Base-by-base conservation (phyloP, 2,113 vertebrate species). In the Catharus minimus region DNA sequence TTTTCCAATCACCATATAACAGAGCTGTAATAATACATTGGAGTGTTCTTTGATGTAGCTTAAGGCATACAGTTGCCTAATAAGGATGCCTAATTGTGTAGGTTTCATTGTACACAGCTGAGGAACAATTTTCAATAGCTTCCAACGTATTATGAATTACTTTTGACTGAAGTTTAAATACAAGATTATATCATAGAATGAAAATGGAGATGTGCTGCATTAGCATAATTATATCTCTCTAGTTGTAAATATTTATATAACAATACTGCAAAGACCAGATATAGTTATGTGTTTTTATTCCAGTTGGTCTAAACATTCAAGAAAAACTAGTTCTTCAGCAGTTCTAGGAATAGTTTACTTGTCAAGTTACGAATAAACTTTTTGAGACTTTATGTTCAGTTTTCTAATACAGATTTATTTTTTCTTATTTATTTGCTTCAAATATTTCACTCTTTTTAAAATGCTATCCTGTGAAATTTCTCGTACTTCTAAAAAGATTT, bases 161-260 rank as follows among this genome's bases (percentile, higher is more conserved):
- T 82, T 93, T 64, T 65, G 69, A 67, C 66, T 71, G 57, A 83
- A 88, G 81, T 86, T 64, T 71, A 80, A 80, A 65, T 90, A 68
- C 55, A 30, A 86, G 88, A 74, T 95, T 32, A 10, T 91, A 81
- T 52, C 71, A 0, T 62, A 21, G 60, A 77, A 81, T 75, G 73
- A 69, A 95, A 95, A 55, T 47, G 52, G 77, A 93, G 83, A 87
- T 36, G 15, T 49, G 50, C n/a, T 76, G 14, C n/a, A 69, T 92
- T 89, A 95, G 24, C 77, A 49, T 90, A 90, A 89, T 94, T 93
- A 47, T 58, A 76, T 82, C 41, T 95, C 62, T 82, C 28, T 56
- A 58, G 33, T 46, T 84, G 46, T 84, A 95, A 92, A 90, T 89
- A 87, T 95, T 92, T 92, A 64, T 89, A 13, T 64, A 91, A 71